Conservation (phyloP, 2,797 vertebrate genomes). For the Odontamblyopus lacepedii region DNA sequence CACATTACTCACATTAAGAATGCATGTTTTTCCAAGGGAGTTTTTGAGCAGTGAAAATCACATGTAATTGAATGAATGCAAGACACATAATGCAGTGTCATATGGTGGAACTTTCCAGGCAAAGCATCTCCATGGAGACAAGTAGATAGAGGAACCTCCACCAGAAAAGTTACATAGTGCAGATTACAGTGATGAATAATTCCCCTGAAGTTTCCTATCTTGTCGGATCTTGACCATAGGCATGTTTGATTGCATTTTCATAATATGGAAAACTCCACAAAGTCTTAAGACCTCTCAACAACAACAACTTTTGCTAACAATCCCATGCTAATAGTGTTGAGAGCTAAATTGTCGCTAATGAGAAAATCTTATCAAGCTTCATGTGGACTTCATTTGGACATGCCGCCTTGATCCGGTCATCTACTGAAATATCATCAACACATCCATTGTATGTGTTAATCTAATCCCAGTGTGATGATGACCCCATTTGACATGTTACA, state of each 20-base stretch:
- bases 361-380: slow-evolving; percentile 7
- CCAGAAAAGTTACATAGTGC: too few species aligned
- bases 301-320: not conserved
- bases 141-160: too few species aligned
- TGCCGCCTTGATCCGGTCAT: slow-evolving; percentile 28
- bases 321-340: not conserved
- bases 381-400: slow-evolving; percentile 9
- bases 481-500: slow-evolving; percentile 50
- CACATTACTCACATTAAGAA: too few species aligned
- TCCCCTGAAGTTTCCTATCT: too few species aligned
- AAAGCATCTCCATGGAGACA: too few species aligned
- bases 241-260: not conserved
- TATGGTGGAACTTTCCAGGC: too few species aligned
- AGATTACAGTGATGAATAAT: too few species aligned
- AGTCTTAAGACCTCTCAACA: not conserved
- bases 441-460: slow-evolving; percentile 9
- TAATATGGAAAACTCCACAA: not conserved
- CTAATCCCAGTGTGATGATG: slow-evolving; percentile 48
- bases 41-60: too few species aligned
- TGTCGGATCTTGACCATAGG: too few species aligned
- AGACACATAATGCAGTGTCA: too few species aligned
- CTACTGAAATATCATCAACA: slow-evolving; percentile 25
- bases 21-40: too few species aligned
- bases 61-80: too few species aligned
- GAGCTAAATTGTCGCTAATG: not conserved